Evolutionary conservation across 2,113 vertebrate species (phyloP).

Genomic region (Etia nguti): DNA sequence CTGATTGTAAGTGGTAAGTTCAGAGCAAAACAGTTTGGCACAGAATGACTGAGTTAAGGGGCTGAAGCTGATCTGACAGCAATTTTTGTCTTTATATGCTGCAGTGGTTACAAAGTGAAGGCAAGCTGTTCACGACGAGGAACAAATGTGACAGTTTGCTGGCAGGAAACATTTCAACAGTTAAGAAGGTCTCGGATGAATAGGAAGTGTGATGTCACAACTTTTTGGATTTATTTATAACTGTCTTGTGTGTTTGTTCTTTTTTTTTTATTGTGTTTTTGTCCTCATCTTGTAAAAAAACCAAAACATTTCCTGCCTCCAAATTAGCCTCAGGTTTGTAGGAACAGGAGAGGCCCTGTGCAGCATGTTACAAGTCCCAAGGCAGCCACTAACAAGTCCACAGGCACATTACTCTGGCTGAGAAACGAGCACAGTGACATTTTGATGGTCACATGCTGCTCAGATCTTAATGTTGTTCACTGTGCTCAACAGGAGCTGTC

Average conservation of each 20-base stretch:
- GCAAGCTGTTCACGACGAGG: not conserved
- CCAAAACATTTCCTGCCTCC: not conserved
- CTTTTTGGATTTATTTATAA: not conserved
- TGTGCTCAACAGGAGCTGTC: not conserved
- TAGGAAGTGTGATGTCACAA: not conserved
- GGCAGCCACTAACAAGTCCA: conserved; percentile 15
- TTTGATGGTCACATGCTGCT: conserved; percentile 31
- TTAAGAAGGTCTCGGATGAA: not conserved
- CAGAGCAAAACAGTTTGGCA: not conserved
- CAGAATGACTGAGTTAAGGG: not conserved
- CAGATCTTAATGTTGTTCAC: not conserved
- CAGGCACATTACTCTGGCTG: conserved; percentile 1
- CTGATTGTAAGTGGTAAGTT: not conserved
- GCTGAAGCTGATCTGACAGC: not conserved
- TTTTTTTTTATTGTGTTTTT: not conserved
- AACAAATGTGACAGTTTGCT: conserved; percentile 1
- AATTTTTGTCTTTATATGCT: not conserved
- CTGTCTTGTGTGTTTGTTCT: not conserved
- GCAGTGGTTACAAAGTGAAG: not conserved
- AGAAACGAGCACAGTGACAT: conserved; percentile 9
- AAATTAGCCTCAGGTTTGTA: not conserved
- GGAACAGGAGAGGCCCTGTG: not conserved
- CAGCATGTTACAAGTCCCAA: not conserved
- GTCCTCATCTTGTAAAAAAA: not conserved
- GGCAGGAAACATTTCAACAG: not conserved